Evolutionary conservation across 2,888 invertebrate species (phyloP), one percentile per base, ranked within the genome.

Genomic region (Oscheius sp.): DNA sequence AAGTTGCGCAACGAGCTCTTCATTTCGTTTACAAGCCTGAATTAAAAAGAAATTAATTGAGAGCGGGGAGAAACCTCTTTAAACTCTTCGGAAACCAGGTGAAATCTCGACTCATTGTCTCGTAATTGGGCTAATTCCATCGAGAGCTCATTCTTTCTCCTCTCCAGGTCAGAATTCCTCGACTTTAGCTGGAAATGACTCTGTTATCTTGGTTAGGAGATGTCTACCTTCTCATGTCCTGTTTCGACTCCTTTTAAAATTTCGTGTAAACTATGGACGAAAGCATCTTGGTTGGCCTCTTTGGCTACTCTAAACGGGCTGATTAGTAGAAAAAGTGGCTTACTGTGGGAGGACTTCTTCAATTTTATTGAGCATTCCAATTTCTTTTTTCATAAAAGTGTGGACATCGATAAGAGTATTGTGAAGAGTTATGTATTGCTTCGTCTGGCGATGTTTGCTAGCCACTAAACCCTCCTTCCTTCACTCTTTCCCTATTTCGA

Each of bases 321-420:
- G 41, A 7, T 61, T 0, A 29, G 46, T 13, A 9, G 25, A 16
- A 13, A 1, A 6, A n/a, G 7, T 23, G 21, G n/a, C 93, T 91
- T 89, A 93, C 93, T 93, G 93, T 80, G 93, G 93, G 90, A 94
- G 95, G 89, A 93, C 94, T 88, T 95, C 95, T 84, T 94, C 92
- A 83, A 96, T 94, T 0, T 95, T 95, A 90, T 95, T 95, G 27
- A 95, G 90, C 69, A 96, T 73, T 21, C 77, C 76, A 70, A 96
- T 91, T 90, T 98, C 97, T 89, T 96, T 96, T 78, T 93, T 93
- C 87, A 96, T 92, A 89, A 96, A 97, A 52, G 93, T 91, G 89
- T 94, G 94, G n/a, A 94, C 94, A 90, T 97, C 96, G 89, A 95
- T 93, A 69, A 97, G 91, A 1, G 95, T 95, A 89, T 99, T 98